These are phyloP conservation scores for Cyclina sinensis DNA, from an alignment of 1,140 invertebrate species.

Conservation along the genomic window DNA sequence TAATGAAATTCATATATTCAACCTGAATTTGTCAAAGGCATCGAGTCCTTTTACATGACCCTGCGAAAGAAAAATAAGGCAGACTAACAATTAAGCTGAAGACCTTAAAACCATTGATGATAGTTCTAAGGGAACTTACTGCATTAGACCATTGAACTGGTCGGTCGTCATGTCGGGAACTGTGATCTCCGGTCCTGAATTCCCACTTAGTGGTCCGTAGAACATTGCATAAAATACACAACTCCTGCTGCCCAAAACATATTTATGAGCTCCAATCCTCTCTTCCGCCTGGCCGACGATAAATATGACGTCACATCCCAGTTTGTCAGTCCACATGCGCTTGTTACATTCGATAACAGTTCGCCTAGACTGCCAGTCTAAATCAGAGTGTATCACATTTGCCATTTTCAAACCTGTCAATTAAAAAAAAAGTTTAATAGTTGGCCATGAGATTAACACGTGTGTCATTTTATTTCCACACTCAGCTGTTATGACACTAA, in stretches of 20 bases:
- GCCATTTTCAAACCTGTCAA: no score
- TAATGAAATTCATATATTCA: no score
- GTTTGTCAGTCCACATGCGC: conserved; percentile 39
- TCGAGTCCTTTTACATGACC: no score
- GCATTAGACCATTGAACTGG: conserved; percentile 74
- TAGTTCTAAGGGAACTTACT: conserved; percentile 66
- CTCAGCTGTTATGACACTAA: no score
- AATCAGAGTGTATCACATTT: background rate
- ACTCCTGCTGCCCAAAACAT: conserved; percentile 52
- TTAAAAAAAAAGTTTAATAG: no score
- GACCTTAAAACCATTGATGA: background rate
- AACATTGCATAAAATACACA: conserved; percentile 75
- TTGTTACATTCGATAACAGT: conserved; percentile 49
- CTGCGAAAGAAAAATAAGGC: no score
- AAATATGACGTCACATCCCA: conserved; percentile 54
- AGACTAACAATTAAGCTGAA: no score
- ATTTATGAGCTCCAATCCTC: conserved; percentile 54
- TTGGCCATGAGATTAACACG: no score
- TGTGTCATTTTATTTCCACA: no score
- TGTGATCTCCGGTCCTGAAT: conserved; percentile 67
- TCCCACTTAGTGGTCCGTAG: conserved; percentile 72
- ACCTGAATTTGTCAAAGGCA: no score
- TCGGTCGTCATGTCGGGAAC: conserved; percentile 76
- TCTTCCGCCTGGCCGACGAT: background rate
- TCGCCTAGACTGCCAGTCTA: conserved; percentile 60